Evolutionary conservation across 1,140 invertebrate species (phyloP), one percentile per base, ranked within the genome.

Genomic region (Bombus affinis): DNA sequence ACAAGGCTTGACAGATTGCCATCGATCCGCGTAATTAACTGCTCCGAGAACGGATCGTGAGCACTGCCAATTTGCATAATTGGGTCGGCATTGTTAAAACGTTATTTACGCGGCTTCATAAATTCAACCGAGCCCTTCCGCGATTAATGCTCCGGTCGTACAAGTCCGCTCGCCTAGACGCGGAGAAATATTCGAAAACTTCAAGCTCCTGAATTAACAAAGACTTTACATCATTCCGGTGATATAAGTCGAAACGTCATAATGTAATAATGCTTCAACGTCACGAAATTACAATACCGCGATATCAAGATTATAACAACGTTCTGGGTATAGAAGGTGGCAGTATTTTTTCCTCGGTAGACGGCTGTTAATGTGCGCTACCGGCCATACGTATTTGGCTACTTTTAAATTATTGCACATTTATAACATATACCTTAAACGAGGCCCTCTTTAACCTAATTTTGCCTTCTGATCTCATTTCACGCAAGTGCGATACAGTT

Each of bases 21-120:
- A 81, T 81, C 62, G 79, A 81, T 74, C 62, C 25, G 47, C 15
- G 53, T 72, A 85, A 81, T 85, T 81, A 81, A 81, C 83, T 53
- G 35, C 28, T 13, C 59, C 1, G 71, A 10, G 70, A 74, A 81
- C 70, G 72, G 76, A 76, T 59, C 70, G 70, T 22, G 86, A 68
- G 57, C 72, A 13, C 72, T 66, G 75, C 37, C 74, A 88, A 86
- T 87, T 88, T 83, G 85, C 87, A 86, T 86, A 86, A 86, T 86
- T 86, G 87, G 77, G 79, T 78, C 68, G 79, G 42, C 75, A 37
- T 75, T 74, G 81, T 75, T 81, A 53, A 86, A 86, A 62, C 80
- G 85, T 86, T 86, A 86, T 83, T 76, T 76, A 62, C 77, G 70
- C 57, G 28, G 70, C 53, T 71, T 42, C 70, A 44, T 74, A 66